A percentile compares a stretch with the other conserved stretches of the same genome.
These are phyloP conservation scores for Sylvicola fuscatus DNA, from an alignment of 2,888 invertebrate genomes.

Conservation along the genomic window DNA sequence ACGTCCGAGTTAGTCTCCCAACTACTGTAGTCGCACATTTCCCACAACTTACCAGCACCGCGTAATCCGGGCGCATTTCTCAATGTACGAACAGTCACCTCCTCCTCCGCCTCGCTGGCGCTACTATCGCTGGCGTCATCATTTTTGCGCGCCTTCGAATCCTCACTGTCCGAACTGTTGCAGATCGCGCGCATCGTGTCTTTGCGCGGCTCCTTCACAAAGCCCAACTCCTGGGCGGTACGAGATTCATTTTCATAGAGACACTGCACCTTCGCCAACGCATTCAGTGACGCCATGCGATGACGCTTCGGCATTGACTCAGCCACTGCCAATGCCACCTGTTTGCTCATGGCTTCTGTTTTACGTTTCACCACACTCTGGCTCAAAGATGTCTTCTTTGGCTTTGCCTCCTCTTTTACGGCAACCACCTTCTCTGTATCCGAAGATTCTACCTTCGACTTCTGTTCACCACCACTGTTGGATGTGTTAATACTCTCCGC, in stretches of 20 bases:
- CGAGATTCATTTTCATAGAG: conserved; percentile 75
- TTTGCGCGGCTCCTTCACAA: conserved; percentile 29
- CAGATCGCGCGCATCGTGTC: neutral
- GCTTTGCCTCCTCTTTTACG: too few species aligned
- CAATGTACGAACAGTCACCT: conserved; percentile 28
- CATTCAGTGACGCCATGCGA: conserved; percentile 74
- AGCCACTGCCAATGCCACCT: too few species aligned
- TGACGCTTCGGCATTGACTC: conserved; percentile 42
- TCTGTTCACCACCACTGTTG: too few species aligned
- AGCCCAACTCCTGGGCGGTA: conserved; percentile 41
- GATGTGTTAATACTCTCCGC: too few species aligned
- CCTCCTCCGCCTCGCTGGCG: conserved; percentile 7
- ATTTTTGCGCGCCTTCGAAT: conserved; percentile 5
- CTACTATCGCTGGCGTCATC: conserved; percentile 6
- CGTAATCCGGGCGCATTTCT: conserved; percentile 54
- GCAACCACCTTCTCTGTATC: too few species aligned
- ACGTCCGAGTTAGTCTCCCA: too few species aligned
- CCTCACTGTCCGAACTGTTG: conserved; percentile 2
- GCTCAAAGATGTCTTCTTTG: too few species aligned
- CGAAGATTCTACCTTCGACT: too few species aligned
- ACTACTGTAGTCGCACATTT: conserved; percentile 41
- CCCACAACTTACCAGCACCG: conserved; percentile 68
- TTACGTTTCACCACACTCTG: too few species aligned
- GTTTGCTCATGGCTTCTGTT: too few species aligned
- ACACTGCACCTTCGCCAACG: conserved; percentile 76